A percentile compares a stretch with the other conserved stretches of the same genome.
phyloP scores from a whole-genome alignment of 1,140 invertebrate species.

The Dolichoris vasculosae region DNA sequence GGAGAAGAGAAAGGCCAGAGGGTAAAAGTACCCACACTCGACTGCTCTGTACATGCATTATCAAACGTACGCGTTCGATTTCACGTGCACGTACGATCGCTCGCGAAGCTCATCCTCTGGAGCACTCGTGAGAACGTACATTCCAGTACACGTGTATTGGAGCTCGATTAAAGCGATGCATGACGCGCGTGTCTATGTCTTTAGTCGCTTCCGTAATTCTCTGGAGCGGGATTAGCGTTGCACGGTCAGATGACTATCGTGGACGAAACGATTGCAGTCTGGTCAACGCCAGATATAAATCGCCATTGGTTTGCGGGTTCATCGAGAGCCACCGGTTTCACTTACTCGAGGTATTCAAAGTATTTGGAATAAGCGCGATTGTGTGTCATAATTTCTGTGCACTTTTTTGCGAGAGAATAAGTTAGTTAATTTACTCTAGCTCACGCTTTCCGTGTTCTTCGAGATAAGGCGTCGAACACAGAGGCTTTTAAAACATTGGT shows the following conservation, averaged over 20 bases:
- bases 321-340: neutral
- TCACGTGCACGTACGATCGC: too few species aligned
- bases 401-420: neutral
- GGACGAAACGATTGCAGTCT: neutral
- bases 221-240: neutral
- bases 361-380: neutral
- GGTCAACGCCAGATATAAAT: conserved; percentile 12
- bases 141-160: neutral
- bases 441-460: neutral
- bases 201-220: neutral
- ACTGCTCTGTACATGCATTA: neutral
- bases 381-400: neutral
- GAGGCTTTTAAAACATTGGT: neutral
- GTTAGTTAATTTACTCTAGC: neutral
- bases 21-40: neutral
- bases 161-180: neutral
- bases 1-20: neutral
- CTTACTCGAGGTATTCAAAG: neutral
- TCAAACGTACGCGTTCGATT: neutral
- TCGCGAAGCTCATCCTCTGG: too few species aligned
- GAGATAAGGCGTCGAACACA: neutral
- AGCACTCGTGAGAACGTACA: too few species aligned
- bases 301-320: neutral
- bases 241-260: neutral
- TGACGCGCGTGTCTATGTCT: neutral